These are phyloP conservation scores for Burhinus oedicnemus DNA, from an alignment of 2,113 vertebrate genomes.

Conservation along the genomic window DNA sequence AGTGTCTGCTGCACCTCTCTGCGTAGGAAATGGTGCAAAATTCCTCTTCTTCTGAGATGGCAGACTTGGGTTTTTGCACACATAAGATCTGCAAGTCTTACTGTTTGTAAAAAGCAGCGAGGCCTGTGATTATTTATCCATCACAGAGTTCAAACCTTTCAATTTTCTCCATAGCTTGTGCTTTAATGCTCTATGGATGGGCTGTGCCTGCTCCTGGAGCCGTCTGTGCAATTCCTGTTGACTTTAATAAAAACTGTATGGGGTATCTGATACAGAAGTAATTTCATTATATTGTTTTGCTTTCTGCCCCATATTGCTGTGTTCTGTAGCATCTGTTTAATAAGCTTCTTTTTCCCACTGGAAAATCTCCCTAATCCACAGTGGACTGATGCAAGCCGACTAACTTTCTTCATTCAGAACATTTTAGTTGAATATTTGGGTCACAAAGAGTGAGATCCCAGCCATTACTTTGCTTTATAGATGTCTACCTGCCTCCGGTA, in stretches of 20 bases:
- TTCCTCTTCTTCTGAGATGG: neutral
- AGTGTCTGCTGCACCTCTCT: neutral
- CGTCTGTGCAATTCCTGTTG: neutral
- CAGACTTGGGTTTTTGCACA: neutral
- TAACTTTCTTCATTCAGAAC: neutral
- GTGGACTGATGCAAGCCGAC: neutral
- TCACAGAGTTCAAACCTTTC: neutral
- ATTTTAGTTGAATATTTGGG: neutral
- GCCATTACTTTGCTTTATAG: neutral
- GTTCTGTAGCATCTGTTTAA: conserved; percentile 54
- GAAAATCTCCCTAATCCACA: conserved; percentile 6
- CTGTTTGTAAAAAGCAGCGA: neutral
- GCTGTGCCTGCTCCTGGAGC: neutral
- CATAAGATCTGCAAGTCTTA: neutral
- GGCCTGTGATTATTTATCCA: neutral
- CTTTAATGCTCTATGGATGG: neutral
- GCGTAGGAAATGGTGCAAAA: neutral
- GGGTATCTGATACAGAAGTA: conserved; percentile 34
- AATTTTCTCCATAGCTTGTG: neutral
- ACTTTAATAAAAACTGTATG: conserved; percentile 26
- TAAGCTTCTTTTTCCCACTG: conserved; percentile 33
- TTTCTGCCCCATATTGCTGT: conserved; percentile 27
- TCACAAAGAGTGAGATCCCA: neutral
- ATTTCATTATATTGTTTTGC: conserved; percentile 27
- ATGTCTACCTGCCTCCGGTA: neutral